Conservation (phyloP, 1,140 invertebrate genomes). For the Leptinotarsa texana region DNA sequence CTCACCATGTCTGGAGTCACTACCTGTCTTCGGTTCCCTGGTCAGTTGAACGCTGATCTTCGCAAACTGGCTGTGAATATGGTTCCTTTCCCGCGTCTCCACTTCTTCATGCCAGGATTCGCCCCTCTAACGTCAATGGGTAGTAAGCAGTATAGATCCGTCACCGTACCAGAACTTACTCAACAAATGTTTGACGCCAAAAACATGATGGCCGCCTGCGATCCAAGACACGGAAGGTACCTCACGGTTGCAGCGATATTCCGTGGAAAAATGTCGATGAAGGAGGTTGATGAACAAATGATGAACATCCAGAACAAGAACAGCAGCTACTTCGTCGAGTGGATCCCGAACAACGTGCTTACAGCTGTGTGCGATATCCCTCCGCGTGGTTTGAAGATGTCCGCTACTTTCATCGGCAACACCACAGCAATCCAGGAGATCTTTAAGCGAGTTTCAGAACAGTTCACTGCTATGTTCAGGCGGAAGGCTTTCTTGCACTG, state of each 20-base stretch:
- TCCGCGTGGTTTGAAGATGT: slow-evolving; percentile 72
- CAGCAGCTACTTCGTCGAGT: slow-evolving; percentile 80
- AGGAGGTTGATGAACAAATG: slow-evolving; percentile 71
- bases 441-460: slow-evolving; percentile 69
- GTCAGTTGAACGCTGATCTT: slow-evolving; percentile 85
- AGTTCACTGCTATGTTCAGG: slow-evolving; percentile 75
- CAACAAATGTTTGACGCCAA: slow-evolving; percentile 77
- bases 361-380: slow-evolving; percentile 77
- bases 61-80: slow-evolving; percentile 87
- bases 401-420: slow-evolving; percentile 73
- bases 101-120: slow-evolving; percentile 80
- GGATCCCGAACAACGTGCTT: slow-evolving; percentile 80
- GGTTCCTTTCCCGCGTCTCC: slow-evolving; percentile 85
- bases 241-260: slow-evolving; percentile 76
- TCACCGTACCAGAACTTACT: slow-evolving; percentile 75
- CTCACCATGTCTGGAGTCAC: slow-evolving; percentile 85
- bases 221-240: slow-evolving; percentile 73
- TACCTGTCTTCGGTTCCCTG: slow-evolving; percentile 74
- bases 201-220: slow-evolving; percentile 74
- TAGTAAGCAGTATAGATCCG: slow-evolving; percentile 71
- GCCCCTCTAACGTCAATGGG: slow-evolving; percentile 74
- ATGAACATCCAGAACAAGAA: slow-evolving; percentile 84
- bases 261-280: slow-evolving; percentile 75
- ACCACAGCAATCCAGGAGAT: slow-evolving; percentile 73
- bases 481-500: slow-evolving; percentile 81